These are phyloP conservation scores for Chlorops oryzae DNA, from an alignment of 1,140 invertebrate genomes.

Conservation along the genomic window DNA sequence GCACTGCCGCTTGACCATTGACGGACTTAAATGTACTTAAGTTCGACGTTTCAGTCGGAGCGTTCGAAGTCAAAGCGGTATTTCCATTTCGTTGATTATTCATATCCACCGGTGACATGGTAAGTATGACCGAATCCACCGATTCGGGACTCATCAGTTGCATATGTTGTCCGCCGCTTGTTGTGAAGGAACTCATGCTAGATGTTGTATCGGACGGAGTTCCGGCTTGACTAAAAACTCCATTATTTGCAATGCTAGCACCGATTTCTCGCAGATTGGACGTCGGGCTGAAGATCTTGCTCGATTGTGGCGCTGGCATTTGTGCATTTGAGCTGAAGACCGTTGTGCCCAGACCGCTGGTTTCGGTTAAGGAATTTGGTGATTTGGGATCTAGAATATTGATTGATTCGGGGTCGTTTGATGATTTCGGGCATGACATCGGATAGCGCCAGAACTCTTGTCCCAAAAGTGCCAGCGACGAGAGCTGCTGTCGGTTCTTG, in stretches of 20 bases:
- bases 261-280: no score
- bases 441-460: constrained; percentile 91
- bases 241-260: constrained; percentile 17
- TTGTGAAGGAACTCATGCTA: constrained; percentile 59
- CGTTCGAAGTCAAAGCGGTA: neutral
- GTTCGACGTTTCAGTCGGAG: constrained; percentile 11
- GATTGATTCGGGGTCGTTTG: constrained; percentile 14
- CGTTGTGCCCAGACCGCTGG: constrained; percentile 42
- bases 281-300: constrained; percentile 36
- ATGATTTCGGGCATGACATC: constrained; percentile 14
- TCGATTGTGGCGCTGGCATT: constrained; percentile 13
- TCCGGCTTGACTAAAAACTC: constrained; percentile 49
- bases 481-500: constrained; percentile 81
- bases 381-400: constrained; percentile 38
- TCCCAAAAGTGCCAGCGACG: constrained; percentile 81
- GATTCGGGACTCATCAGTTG: constrained; percentile 55
- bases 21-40: constrained; percentile 37
- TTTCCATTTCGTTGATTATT: constrained; percentile 19
- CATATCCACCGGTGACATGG: constrained; percentile 60
- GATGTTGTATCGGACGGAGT: constrained; percentile 57
- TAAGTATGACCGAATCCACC: constrained; percentile 62
- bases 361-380: constrained; percentile 43
- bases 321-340: constrained; percentile 34
- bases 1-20: neutral
- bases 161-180: constrained; percentile 50